Percentiles rank a stretch among this genome's conserved stretches.
These are phyloP conservation scores for Coenonympha arcania DNA, from an alignment of 2,888 invertebrate species.

Conservation along the genomic window DNA sequence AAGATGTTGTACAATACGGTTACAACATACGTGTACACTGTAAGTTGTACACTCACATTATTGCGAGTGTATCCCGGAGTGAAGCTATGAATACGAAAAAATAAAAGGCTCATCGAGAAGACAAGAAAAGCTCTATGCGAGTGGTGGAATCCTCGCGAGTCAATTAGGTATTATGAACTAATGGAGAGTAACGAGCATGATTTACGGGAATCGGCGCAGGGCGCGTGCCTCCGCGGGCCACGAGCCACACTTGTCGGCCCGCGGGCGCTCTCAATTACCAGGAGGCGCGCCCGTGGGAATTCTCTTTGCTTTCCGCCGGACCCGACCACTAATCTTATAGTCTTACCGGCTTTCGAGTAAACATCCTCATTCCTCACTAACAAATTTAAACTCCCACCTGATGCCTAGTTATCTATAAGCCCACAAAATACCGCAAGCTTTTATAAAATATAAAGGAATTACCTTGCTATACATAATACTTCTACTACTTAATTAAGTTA, in stretches of 20 bases:
- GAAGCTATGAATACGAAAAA: conserved; percentile 29
- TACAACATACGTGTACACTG: conserved; percentile 4
- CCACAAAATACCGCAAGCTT: background rate
- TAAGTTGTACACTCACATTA: background rate
- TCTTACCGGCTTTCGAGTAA: conserved; percentile 50
- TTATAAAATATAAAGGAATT: too few species aligned
- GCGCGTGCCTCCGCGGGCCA: conserved; percentile 49
- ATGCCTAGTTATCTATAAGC: too few species aligned
- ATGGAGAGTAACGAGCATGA: conserved; percentile 73
- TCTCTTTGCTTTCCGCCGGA: conserved; percentile 53
- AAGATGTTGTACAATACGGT: conserved; percentile 1
- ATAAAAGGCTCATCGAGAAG: conserved; percentile 30
- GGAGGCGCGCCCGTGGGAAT: conserved; percentile 69
- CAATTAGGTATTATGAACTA: conserved; percentile 71
- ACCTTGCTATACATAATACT: too few species aligned
- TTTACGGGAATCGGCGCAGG: conserved; percentile 53
- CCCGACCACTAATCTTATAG: conserved; percentile 63
- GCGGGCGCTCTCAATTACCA: conserved; percentile 74
- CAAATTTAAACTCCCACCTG: conserved; percentile 10
- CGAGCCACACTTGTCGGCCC: conserved; percentile 70
- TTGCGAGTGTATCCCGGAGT: conserved; percentile 18
- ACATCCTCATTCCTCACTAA: conserved; percentile 25
- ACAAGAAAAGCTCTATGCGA: conserved; percentile 32
- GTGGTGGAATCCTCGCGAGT: conserved; percentile 58
- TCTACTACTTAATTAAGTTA: too few species aligned